Evolutionary conservation across 2,113 vertebrate genomes (phyloP), one percentile per base, ranked within the genome.

Genomic region (Mobula hypostoma): DNA sequence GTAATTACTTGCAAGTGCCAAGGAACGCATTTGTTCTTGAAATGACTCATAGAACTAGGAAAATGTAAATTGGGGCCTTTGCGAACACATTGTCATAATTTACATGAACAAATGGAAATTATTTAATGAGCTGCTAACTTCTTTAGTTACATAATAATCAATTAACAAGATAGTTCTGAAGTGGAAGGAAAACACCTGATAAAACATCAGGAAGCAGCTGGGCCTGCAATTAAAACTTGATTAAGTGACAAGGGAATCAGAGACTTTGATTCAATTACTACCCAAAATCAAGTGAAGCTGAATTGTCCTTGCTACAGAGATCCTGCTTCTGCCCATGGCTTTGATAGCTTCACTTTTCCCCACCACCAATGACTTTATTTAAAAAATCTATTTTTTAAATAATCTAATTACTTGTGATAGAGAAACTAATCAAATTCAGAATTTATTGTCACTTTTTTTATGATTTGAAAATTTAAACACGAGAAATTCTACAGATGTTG

Each of bases 41-140:
- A 40, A 70, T 92, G 90, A 68, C 68, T 92, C 19, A 12, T 8
- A 24, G 66, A 92, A 74, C 90, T 48, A 72, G 24, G 63, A 68
- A 27, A 70, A 92, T 92, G 90, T 48, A 68, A 92, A 40, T 92
- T 66, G 9, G n/a, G 36, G 66, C 68, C 66, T 21, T 36, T 72
- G 90, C 40, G 90, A 92, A 72, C 90, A 92, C 68, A 72, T 92
- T 92, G 90, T 92, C 68, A 72, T 68, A 92, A 92, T 92, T 92
- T 92, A 72, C 90, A 92, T 92, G 32, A 72, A 72, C 90, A 92
- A 92, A 68, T 92, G 90, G 36, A 92, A 92, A 92, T 72, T 68
- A 66, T 72, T 92, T 92, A 92, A 92, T 92, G 70, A 92, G 68
- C 90, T 72, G 90, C 68, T 36, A 88, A 92, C 63, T 92, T 66